phyloP scores from a whole-genome alignment of 2,113 vertebrate species.

The Eclectus roratus region DNA sequence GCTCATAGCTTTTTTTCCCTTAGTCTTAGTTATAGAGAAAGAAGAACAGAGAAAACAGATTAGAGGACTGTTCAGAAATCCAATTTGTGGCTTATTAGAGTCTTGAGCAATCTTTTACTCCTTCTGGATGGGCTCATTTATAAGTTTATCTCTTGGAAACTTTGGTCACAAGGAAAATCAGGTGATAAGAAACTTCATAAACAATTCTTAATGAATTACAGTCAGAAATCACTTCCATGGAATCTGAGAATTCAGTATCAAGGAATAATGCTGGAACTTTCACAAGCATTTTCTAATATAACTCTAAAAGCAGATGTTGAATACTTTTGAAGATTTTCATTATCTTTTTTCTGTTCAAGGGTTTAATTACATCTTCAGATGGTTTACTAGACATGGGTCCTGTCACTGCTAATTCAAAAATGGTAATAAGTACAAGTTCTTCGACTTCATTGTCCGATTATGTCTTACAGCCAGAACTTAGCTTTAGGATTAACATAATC shows the following conservation, averaged over 20 bases:
- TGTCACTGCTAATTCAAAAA: background rate
- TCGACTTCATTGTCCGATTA: background rate
- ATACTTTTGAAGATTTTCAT: background rate
- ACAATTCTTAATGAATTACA: background rate
- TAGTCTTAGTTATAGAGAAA: constrained; percentile 31
- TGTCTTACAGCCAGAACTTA: background rate
- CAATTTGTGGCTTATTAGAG: constrained; percentile 58
- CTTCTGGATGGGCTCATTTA: background rate
- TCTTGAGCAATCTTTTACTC: background rate
- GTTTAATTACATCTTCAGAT: background rate
- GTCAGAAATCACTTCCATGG: background rate
- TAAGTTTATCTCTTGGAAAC: constrained; percentile 21
- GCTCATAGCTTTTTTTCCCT: background rate
- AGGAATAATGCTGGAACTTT: background rate
- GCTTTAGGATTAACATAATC: background rate
- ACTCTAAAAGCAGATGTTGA: background rate
- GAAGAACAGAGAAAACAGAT: constrained; percentile 39
- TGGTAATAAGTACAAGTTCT: background rate
- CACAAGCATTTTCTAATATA: background rate
- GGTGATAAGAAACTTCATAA: background rate
- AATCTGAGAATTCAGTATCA: background rate
- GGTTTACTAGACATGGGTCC: background rate
- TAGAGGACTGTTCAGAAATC: constrained; percentile 35
- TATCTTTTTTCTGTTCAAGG: background rate
- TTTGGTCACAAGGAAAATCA: background rate